These are phyloP conservation scores for Muntiacus reevesi DNA, from an alignment of 2,113 vertebrate genomes.

Conservation along the genomic window DNA sequence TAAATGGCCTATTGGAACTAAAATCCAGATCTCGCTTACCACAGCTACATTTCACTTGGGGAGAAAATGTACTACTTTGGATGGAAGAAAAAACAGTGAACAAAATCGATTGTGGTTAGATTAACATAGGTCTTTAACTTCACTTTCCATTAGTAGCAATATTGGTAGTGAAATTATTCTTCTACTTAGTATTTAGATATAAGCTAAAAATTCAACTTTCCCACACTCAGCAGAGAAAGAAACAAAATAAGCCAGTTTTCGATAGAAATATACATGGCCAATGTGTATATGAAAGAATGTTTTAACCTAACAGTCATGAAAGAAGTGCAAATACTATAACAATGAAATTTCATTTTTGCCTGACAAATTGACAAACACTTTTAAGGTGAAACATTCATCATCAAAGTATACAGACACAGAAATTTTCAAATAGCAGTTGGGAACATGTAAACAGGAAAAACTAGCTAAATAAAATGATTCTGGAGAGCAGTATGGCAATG, in stretches of 20 bases:
- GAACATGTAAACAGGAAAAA: background rate
- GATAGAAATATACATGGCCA: background rate
- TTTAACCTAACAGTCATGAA: background rate
- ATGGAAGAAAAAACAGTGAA: rapidly evolving
- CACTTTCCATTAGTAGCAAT: background rate
- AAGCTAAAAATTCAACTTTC: background rate
- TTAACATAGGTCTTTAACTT: background rate
- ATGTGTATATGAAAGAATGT: background rate
- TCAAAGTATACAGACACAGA: background rate
- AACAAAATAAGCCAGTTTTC: background rate
- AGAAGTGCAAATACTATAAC: background rate
- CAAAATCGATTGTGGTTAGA: background rate
- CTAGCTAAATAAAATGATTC: background rate
- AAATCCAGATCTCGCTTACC: background rate
- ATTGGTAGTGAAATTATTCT: background rate
- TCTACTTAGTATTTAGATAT: background rate
- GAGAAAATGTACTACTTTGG: background rate
- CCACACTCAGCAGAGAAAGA: background rate
- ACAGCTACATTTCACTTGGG: background rate
- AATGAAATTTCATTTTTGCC: background rate
- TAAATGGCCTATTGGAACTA: background rate
- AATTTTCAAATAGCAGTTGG: background rate
- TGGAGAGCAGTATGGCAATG: rapidly evolving
- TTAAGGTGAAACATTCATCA: background rate
- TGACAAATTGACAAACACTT: background rate